Evolutionary conservation across 2,113 vertebrate genomes (phyloP), one percentile per base, ranked within the genome.

Genomic region (Prinia subflava): DNA sequence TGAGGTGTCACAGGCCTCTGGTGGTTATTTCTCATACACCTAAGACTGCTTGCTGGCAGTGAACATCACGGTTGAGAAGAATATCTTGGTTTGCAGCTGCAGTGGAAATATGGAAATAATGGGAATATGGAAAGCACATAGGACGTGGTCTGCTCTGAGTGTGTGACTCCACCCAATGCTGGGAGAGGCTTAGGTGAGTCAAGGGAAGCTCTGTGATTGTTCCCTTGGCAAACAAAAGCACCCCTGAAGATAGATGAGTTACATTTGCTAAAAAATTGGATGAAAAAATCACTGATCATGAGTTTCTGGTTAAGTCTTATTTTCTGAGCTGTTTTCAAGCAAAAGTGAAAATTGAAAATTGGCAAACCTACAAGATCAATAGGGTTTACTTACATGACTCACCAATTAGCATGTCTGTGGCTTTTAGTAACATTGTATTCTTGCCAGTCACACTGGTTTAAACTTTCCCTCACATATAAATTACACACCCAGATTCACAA

Each of bases 301-400:
- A 77, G 50, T 85, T 96, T 90, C 70, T 93, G 47, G 63, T 88
- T 93, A 53, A 76, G 74, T 56, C 42, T 84, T 44, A 50, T 93
- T 84, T 97, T 92, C 73, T 92, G 94, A 93, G 64, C 68, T 95
- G 63, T 94, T 96, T 96, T 94, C 71, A 95, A 88, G 89, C 53
- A 93, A 68, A 89, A 95, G 91, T 73, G 94, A 96, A 95, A 97
- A 94, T 62, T 96, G 91, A 85, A 94, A 83, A 81, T 76, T 96
- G 96, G 95, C 86, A 75, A 67, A 44, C 59, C 63, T 76, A 60
- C 90, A 95, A 94, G 85, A 96, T 94, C 94, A 95, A 94, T 95
- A 95, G 63, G 42, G 50, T 94, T 96, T 93, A 82, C 79, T 96
- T 83, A 55, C 92, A 95, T 95, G 88, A 93, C 74, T 96, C 88